phyloP scores from a whole-genome alignment of 2,113 vertebrate genomes.

The Herpailurus yagouaroundi region DNA sequence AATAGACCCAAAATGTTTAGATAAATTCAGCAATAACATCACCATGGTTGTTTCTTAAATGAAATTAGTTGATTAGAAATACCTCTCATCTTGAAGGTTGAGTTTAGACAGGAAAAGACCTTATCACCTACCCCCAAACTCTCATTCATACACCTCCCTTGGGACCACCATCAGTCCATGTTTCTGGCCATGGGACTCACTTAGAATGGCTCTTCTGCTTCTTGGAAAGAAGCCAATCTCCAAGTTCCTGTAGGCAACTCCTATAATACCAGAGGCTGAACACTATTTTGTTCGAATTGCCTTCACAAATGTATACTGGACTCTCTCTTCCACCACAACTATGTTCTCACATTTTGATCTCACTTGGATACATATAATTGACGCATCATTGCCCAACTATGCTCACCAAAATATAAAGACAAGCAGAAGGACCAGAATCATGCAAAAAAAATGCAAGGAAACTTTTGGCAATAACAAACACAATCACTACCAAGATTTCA shows the following conservation, averaged over 20 bases:
- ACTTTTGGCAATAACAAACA: not conserved
- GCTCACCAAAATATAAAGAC: not conserved
- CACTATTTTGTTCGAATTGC: not conserved
- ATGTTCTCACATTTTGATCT: not conserved
- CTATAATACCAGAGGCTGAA: not conserved
- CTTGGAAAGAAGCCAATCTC: not conserved
- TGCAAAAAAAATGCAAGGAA: not conserved
- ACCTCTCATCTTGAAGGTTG: not conserved
- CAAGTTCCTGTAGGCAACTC: not conserved
- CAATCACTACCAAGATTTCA: not conserved
- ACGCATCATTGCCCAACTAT: not conserved
- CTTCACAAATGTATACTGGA: not conserved
- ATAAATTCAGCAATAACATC: slow-evolving; percentile 23
- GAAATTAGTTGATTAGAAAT: slow-evolving; percentile 2
- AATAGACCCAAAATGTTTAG: slow-evolving; percentile 25
- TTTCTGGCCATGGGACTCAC: not conserved
- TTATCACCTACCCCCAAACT: not conserved
- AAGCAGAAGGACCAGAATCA: not conserved
- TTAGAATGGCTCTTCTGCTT: slow-evolving; percentile 18
- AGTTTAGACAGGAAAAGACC: not conserved
- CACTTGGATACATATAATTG: not conserved
- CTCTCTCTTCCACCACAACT: not conserved
- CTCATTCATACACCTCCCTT: not conserved
- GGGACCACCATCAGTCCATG: not conserved
- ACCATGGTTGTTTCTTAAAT: not conserved